A percentile compares a stretch with the other conserved stretches of the same genome.
phyloP scores from a whole-genome alignment of 2,888 invertebrate species.

The Calliscelio sp. region DNA sequence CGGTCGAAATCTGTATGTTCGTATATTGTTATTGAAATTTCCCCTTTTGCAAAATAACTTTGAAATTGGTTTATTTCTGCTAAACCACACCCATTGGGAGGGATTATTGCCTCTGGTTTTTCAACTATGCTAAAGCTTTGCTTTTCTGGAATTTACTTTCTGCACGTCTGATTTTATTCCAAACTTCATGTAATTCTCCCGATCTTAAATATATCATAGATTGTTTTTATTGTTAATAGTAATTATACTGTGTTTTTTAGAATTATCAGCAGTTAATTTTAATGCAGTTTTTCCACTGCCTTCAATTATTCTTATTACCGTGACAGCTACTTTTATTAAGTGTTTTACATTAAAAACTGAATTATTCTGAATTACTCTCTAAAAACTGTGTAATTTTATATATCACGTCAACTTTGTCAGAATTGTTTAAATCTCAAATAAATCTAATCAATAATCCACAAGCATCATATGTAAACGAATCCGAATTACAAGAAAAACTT shows the following conservation, averaged over 20 bases:
- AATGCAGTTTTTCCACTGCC: not conserved
- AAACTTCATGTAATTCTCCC: not conserved
- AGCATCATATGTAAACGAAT: too few relatives aligned
- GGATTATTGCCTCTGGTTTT: not conserved
- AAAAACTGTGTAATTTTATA: too few relatives aligned
- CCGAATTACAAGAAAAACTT: too few relatives aligned
- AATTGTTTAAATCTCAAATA: too few relatives aligned
- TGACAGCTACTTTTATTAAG: too few relatives aligned
- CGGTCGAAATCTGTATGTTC: not conserved
- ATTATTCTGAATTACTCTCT: too few relatives aligned
- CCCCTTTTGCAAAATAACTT: slow-evolving; percentile 3
- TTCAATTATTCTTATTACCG: not conserved
- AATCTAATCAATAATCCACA: too few relatives aligned
- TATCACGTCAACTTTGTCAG: too few relatives aligned
- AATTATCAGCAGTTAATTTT: not conserved
- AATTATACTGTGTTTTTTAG: not conserved
- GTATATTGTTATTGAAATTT: slow-evolving; percentile 17
- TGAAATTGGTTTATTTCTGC: slow-evolving; percentile 35
- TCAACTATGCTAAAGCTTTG: not conserved
- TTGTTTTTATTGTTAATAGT: not conserved
- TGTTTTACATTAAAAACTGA: too few relatives aligned
- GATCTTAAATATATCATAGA: not conserved
- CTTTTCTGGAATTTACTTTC: not conserved
- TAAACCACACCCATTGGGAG: slow-evolving; percentile 7
- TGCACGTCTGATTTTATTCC: slow-evolving; percentile 7